phyloP scores from a whole-genome alignment of 2,113 vertebrate genomes.

The Pica pica region DNA sequence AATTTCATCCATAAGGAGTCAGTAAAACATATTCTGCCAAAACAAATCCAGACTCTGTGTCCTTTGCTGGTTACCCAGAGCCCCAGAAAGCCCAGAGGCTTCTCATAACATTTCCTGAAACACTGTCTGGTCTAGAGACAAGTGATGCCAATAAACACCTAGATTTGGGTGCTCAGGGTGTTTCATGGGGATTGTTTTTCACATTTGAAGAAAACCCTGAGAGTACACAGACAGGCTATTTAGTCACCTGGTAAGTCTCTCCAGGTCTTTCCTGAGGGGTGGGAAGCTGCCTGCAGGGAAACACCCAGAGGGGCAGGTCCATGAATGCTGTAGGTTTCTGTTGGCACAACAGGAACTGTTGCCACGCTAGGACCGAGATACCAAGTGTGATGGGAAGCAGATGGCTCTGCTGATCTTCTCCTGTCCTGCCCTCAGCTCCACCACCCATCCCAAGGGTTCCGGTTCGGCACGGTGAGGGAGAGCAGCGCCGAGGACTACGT shows the following conservation, averaged over 20 bases:
- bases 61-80: not conserved
- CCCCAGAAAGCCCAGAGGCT: not conserved
- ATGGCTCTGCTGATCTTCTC: not conserved
- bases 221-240: not conserved
- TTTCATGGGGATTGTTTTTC: not conserved
- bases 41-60: not conserved
- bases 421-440: conserved; percentile 75
- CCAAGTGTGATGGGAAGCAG: not conserved
- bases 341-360: not conserved
- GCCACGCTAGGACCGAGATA: not conserved
- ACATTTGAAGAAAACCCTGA: not conserved
- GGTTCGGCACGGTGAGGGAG: conserved; percentile 86
- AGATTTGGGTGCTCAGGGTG: not conserved
- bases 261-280: not conserved
- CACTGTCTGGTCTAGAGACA: not conserved
- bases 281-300: not conserved
- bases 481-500: conserved; percentile 89
- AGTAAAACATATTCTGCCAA: not conserved
- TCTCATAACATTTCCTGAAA: not conserved
- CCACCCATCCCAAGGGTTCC: conserved; percentile 88
- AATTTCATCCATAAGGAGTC: not conserved
- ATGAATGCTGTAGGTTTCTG: not conserved
- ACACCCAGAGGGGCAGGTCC: not conserved
- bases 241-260: not conserved
- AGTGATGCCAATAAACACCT: not conserved